Base-by-base conservation (phyloP, 1,140 invertebrate species). In the Temnothorax longispinosus region DNA sequence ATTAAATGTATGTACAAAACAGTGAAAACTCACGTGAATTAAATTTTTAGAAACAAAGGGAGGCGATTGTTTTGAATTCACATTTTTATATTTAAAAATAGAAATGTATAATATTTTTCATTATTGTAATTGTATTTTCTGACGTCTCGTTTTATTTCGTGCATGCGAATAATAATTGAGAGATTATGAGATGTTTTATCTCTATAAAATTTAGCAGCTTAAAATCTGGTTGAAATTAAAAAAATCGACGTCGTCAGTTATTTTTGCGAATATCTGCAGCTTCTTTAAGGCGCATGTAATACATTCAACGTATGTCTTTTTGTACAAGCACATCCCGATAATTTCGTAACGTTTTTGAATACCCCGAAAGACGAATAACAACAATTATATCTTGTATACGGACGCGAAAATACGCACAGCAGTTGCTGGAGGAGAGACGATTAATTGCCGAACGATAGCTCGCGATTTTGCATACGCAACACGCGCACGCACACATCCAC, bases 391-490 rank as follows among this genome's bases (percentile, higher is more conserved):
- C 44, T 78, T 44, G 41, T 21, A 47, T 27, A 21, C 27, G 44
- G 44, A 27, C 44, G n/a, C 58, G 27, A 65, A 78, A 78, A 47
- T 44, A 38, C 60, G 27, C n/a, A 38, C 65, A 69, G 54, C 35
- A 44, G 32, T 80, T 52, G 62, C 47, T 27, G 27, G 77, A 54
- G 47, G 21, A 71, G 38, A 56, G 38, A 56, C 47, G 47, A 81
- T 71, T 81, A 72, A 81, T 81, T 72, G 21, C 35, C 65, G 65
- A 81, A 71, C 38, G 78, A 85, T 62, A 85, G 44, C 44, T 85
- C 52, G 35, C 13, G 60, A 13, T 65, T 47, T 74, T 82, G 65
- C 35, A 44, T 60, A 32, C 35, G 47, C 47, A 32, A 50, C 67
- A 35, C 27, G 15, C 15, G 18, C 47, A 69, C 44, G 44, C 41